A percentile compares a stretch with the other conserved stretches of the same genome.
phyloP scores from a whole-genome alignment of 1,140 invertebrate genomes.

The Ceratitis capitata region DNA sequence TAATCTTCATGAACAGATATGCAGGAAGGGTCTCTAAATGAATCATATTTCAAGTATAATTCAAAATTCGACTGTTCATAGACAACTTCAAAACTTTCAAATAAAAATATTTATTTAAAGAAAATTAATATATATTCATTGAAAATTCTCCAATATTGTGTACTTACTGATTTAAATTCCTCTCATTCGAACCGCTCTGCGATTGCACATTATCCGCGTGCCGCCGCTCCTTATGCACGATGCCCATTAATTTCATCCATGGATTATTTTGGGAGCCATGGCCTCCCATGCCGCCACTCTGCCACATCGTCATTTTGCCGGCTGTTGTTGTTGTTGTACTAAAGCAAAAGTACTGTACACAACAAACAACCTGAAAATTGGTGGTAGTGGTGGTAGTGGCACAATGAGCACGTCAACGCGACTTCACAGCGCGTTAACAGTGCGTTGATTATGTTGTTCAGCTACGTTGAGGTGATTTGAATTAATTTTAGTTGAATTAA shows the following conservation, averaged over 20 bases:
- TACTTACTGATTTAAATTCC: constrained; percentile 75
- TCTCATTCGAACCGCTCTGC: constrained; percentile 69
- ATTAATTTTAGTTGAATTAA: not conserved
- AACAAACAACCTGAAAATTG: constrained; percentile 37
- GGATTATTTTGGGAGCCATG: constrained; percentile 82
- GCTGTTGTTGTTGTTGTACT: constrained; percentile 42
- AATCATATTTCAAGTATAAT: too few species aligned
- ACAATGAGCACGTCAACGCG: constrained; percentile 9
- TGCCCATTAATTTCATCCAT: constrained; percentile 85
- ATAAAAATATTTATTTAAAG: too few species aligned
- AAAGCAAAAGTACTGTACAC: not conserved
- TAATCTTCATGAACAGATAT: too few species aligned
- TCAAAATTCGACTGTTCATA: too few species aligned
- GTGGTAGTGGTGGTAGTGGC: constrained; percentile 31
- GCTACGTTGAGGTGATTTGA: not conserved
- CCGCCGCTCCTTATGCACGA: constrained; percentile 78
- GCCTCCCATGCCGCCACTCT: constrained; percentile 71
- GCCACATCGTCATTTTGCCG: constrained; percentile 76
- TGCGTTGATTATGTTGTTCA: not conserved
- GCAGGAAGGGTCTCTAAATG: too few species aligned
- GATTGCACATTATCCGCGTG: constrained; percentile 70
- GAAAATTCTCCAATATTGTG: too few species aligned
- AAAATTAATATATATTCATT: too few species aligned
- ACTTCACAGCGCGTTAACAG: not conserved
- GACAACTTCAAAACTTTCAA: too few species aligned